phyloP scores from a whole-genome alignment of 2,888 invertebrate species.

The Mesoligia furuncula region DNA sequence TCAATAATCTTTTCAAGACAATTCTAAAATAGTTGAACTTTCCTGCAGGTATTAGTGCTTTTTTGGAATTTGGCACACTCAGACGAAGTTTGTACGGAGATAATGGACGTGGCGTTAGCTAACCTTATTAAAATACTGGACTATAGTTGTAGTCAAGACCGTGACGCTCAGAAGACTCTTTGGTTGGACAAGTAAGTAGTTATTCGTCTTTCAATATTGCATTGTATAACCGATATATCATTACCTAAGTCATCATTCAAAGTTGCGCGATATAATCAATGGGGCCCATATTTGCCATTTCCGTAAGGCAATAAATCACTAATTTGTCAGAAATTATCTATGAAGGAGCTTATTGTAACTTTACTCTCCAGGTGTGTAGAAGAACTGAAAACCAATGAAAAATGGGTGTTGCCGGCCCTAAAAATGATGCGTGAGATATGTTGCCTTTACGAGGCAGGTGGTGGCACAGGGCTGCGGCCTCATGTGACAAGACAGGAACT shows the following conservation, averaged over 20 bases:
- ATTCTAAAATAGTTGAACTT: slow-evolving; percentile 10
- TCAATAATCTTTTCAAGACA: background rate
- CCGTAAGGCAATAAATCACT: background rate
- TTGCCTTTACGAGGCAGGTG: slow-evolving; percentile 96
- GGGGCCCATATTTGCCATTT: background rate
- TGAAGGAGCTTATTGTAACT: background rate
- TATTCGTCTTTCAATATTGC: background rate
- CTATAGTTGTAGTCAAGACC: slow-evolving; percentile 99
- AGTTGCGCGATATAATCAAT: background rate
- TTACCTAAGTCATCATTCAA: background rate
- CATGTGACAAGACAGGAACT: slow-evolving; percentile 92
- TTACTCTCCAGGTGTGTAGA: slow-evolving; percentile 93
- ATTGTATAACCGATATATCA: background rate
- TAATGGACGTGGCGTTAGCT: slow-evolving; percentile 98
- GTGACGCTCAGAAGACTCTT: slow-evolving; percentile 98
- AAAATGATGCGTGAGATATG: slow-evolving; percentile 99
- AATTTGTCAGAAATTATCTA: background rate
- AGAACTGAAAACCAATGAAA: slow-evolving; percentile 96
- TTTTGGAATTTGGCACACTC: slow-evolving; percentile 99
- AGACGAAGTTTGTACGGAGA: slow-evolving; percentile 98
- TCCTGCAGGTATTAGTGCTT: slow-evolving; percentile 94
- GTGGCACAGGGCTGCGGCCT: slow-evolving; percentile 86
- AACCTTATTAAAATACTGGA: slow-evolving; percentile 99
- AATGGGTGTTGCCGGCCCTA: slow-evolving; percentile 98
- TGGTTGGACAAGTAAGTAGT: slow-evolving; percentile 95